Evolutionary conservation across 2,797 vertebrate genomes (phyloP).

Genomic region (Staurois parvus): DNA sequence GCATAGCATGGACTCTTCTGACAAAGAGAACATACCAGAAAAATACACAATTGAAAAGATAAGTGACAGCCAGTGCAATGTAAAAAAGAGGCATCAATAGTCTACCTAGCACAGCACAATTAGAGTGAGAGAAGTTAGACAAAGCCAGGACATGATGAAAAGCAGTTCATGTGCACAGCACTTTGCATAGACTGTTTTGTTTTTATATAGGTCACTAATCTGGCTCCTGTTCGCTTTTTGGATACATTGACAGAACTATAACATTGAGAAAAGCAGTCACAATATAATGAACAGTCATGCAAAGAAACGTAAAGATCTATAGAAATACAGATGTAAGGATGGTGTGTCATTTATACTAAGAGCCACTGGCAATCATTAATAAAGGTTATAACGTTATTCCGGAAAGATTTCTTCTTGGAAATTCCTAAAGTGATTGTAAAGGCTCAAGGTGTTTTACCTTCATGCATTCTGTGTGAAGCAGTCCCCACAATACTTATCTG

Average conservation of each 20-base stretch:
- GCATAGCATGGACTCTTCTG: slow-evolving; percentile 11
- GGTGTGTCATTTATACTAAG: no score
- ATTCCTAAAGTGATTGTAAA: no score
- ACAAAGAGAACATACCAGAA: slow-evolving; percentile 50
- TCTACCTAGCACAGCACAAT: slow-evolving; percentile 49
- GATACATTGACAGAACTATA: slow-evolving; percentile 2
- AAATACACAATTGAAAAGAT: slow-evolving; percentile 32
- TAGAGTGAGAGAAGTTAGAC: slow-evolving; percentile 4
- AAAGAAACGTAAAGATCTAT: no score
- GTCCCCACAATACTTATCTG: no score
- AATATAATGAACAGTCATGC: no score
- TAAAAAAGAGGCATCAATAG: slow-evolving; percentile 20
- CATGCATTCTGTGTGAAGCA: no score
- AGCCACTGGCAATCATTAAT: no score
- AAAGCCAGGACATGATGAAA: slow-evolving; percentile 22
- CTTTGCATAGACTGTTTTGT: slow-evolving; percentile 1
- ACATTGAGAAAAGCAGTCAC: not conserved
- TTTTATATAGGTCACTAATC: slow-evolving; percentile 31
- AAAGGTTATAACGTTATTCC: no score
- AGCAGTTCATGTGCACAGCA: slow-evolving; percentile 14
- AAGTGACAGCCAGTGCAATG: slow-evolving; percentile 2
- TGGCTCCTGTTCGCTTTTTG: slow-evolving; percentile 6
- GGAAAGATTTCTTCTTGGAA: no score
- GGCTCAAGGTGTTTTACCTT: no score
- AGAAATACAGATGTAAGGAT: not conserved